phyloP scores from a whole-genome alignment of 2,888 invertebrate genomes.

The Drosophila quinaria region DNA sequence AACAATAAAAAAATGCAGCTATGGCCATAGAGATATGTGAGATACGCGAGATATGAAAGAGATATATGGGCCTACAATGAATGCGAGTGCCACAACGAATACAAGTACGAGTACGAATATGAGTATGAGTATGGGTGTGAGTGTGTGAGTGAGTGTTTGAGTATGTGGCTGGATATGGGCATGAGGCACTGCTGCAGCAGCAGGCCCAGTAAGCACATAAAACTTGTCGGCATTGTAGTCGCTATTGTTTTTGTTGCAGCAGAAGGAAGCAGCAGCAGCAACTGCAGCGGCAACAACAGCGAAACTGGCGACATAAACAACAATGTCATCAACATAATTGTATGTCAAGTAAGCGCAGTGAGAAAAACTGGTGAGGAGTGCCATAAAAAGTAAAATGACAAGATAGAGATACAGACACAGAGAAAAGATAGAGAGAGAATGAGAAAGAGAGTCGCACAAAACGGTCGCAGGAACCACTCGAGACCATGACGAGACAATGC shows the following conservation, averaged over 20 bases:
- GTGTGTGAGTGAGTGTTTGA: conserved; percentile 1
- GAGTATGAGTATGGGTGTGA: conserved; percentile 22
- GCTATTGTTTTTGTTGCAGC: conserved; percentile 8
- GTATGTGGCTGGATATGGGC: conserved; percentile 51
- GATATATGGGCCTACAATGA: conserved; percentile 62
- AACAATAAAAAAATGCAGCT: conserved; percentile 62
- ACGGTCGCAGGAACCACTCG: conserved; percentile 72
- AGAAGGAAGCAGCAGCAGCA: conserved; percentile 25
- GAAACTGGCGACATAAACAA: conserved; percentile 70
- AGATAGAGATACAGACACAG: conserved; percentile 26
- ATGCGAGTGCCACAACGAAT: conserved; percentile 39
- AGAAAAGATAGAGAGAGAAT: neutral
- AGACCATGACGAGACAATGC: conserved; percentile 83
- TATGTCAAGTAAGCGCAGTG: conserved; percentile 77
- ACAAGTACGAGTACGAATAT: conserved; percentile 17
- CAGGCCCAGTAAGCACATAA: conserved; percentile 70
- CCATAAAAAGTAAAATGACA: conserved; percentile 63
- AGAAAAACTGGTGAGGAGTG: conserved; percentile 56
- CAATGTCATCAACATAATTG: conserved; percentile 82
- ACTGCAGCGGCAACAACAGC: conserved; percentile 35
- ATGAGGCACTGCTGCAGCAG: conserved; percentile 38
- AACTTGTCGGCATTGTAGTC: conserved; percentile 67
- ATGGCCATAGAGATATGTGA: conserved; percentile 61
- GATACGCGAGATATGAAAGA: conserved; percentile 50
- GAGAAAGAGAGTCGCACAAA: conserved; percentile 21